Evolutionary conservation across 2,888 invertebrate species (phyloP).

Genomic region (Polydesmus complanatus): DNA sequence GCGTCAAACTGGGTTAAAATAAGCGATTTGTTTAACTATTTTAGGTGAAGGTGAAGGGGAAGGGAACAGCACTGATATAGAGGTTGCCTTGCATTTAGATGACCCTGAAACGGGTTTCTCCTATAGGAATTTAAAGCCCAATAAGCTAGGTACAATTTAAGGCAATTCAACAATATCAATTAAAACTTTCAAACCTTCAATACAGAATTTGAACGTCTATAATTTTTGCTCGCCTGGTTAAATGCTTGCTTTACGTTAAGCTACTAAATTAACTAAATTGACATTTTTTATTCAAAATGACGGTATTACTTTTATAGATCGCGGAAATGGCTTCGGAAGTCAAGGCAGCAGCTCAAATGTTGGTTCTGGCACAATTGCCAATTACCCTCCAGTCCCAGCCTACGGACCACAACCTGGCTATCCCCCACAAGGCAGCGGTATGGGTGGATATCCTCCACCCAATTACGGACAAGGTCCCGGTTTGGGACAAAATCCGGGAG

Average conservation of each 20-base stretch:
- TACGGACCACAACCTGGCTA: constrained; percentile 11
- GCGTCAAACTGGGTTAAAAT: too few species aligned
- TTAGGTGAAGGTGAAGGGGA: constrained; percentile 2
- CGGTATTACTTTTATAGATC: constrained; percentile 7
- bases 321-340: constrained; percentile 16
- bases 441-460: background rate
- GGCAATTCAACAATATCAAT: background rate
- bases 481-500: background rate
- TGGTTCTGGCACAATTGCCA: constrained; percentile 13
- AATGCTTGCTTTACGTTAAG: background rate
- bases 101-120: constrained; percentile 6
- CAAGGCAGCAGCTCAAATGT: constrained; percentile 16
- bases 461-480: constrained; percentile 5
- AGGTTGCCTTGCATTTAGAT: background rate
- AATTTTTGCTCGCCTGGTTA: background rate
- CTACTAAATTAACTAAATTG: background rate
- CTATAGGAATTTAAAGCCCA: constrained; percentile 10
- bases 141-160: constrained; percentile 5
- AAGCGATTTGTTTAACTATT: too few species aligned
- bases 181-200: too few species aligned
- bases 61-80: constrained; percentile 5
- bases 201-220: background rate
- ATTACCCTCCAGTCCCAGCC: constrained; percentile 15
- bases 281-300: background rate
- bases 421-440: constrained; percentile 3